Percentiles rank a stretch among this genome's conserved stretches.
These are phyloP conservation scores for Platycnemis pennipes DNA, from an alignment of 2,888 invertebrate genomes.

Conservation along the genomic window DNA sequence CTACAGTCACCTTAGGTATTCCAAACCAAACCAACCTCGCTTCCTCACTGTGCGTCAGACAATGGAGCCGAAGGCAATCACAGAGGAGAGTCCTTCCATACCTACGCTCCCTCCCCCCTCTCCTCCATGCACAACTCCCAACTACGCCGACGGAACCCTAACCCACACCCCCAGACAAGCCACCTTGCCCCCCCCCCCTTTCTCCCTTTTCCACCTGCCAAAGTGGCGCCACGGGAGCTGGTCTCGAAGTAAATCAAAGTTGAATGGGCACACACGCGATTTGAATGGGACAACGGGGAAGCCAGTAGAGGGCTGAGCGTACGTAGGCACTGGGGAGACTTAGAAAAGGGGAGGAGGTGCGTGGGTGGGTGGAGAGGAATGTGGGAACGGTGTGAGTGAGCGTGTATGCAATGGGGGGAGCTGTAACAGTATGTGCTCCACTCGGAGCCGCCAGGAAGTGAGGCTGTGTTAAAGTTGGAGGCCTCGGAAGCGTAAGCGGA, in stretches of 20 bases:
- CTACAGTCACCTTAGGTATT: slow-evolving; percentile 51
- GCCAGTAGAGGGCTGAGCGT: background rate
- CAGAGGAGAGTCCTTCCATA: background rate
- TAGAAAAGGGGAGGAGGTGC: background rate
- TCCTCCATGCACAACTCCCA: background rate
- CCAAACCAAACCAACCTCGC: slow-evolving; percentile 25
- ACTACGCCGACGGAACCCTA: background rate
- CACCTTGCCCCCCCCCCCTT: background rate
- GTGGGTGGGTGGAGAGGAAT: background rate
- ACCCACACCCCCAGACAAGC: background rate
- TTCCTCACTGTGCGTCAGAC: slow-evolving; percentile 49
- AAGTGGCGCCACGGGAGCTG: slow-evolving; percentile 55
- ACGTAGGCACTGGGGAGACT: background rate
- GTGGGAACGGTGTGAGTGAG: background rate
- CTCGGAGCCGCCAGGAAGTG: background rate
- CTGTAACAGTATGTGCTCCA: background rate
- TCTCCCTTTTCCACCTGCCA: slow-evolving; percentile 43
- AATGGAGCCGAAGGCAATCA: slow-evolving; percentile 55
- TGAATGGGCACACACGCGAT: slow-evolving; percentile 65
- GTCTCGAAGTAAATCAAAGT: slow-evolving; percentile 60
- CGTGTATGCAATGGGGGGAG: background rate
- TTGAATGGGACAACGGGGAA: slow-evolving; percentile 66
- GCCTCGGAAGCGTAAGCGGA: too few relatives aligned
- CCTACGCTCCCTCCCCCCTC: background rate
- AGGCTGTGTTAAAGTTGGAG: too few relatives aligned